These are phyloP conservation scores for Xiphophorus hellerii DNA, from an alignment of 2,113 vertebrate species.

Conservation along the genomic window DNA sequence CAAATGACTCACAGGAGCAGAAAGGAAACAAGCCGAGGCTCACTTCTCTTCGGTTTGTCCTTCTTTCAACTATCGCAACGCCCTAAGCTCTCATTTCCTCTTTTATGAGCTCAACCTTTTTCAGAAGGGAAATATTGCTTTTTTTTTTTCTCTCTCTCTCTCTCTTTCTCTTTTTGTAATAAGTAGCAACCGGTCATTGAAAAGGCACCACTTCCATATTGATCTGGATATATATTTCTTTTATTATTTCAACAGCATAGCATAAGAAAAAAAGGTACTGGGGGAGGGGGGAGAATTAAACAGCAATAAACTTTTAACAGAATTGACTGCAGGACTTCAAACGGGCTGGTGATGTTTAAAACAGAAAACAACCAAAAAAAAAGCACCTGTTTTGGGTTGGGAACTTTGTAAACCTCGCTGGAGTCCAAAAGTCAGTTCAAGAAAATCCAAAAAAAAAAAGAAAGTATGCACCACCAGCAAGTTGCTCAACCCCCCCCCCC, in stretches of 20 bases:
- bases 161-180: not conserved
- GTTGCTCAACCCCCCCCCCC: conserved; percentile 16
- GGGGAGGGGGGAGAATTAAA: conserved; percentile 11
- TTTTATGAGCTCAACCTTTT: conserved; percentile 19
- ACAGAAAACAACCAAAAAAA: not conserved
- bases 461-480: conserved; percentile 49
- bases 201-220: conserved; percentile 63
- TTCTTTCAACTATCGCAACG: conserved; percentile 25
- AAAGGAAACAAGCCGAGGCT: conserved; percentile 53
- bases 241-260: conserved; percentile 80
- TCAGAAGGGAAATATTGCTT: conserved; percentile 20
- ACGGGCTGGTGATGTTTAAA: conserved; percentile 29
- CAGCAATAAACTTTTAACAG: conserved; percentile 58
- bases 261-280: conserved; percentile 49
- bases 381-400: conserved; percentile 58
- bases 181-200: conserved; percentile 31
- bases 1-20: conserved; percentile 26
- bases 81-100: conserved; percentile 64
- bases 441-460: conserved; percentile 33
- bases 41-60: conserved; percentile 27
- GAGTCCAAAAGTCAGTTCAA: conserved; percentile 68
- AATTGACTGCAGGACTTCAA: conserved; percentile 46
- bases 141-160: too few relatives aligned
- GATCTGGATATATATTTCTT: conserved; percentile 76
- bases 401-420: conserved; percentile 57